phyloP scores from a whole-genome alignment of 2,888 invertebrate species.

The Parnassius smintheus region DNA sequence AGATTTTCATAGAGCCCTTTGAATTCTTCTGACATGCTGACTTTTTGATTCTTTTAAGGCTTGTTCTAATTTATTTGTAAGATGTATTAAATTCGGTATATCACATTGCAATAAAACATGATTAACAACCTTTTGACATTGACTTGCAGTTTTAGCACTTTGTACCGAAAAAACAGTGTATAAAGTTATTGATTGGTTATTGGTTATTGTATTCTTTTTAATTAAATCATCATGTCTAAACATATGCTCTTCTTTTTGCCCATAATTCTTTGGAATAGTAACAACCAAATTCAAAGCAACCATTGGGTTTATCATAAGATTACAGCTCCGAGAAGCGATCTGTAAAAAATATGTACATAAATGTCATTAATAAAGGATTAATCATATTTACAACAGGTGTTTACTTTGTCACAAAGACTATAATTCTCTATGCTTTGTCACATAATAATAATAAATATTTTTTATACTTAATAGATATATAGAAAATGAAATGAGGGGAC shows the following conservation, averaged over 20 bases:
- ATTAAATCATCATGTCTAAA: constrained; percentile 13
- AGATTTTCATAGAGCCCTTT: constrained; percentile 60
- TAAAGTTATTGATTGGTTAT: too few relatives aligned
- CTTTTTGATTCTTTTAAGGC: constrained; percentile 81
- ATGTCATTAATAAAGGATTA: too few relatives aligned
- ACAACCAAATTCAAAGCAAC: constrained; percentile 65
- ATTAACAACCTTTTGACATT: constrained; percentile 64
- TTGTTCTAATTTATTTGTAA: constrained; percentile 77
- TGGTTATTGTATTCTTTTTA: constrained; percentile 31
- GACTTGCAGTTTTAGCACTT: constrained; percentile 66
- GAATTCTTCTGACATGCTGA: constrained; percentile 79
- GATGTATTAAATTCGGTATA: constrained; percentile 76
- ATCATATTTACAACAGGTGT: too few relatives aligned
- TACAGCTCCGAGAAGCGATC: constrained; percentile 57
- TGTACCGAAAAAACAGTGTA: constrained; percentile 53
- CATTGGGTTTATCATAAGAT: constrained; percentile 60
- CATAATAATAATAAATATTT: too few relatives aligned
- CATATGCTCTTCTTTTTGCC: constrained; percentile 34
- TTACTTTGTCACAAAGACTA: too few relatives aligned
- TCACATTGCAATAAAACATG: constrained; percentile 77
- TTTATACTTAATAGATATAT: too few relatives aligned
- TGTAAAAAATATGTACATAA: constrained; percentile 37
- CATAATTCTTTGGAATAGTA: constrained; percentile 59
- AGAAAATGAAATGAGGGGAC: too few relatives aligned
- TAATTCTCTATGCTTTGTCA: too few relatives aligned